phyloP scores from a whole-genome alignment of 53 echinoderm and acorn worm genomes.

The Glandiceps talaboti region DNA sequence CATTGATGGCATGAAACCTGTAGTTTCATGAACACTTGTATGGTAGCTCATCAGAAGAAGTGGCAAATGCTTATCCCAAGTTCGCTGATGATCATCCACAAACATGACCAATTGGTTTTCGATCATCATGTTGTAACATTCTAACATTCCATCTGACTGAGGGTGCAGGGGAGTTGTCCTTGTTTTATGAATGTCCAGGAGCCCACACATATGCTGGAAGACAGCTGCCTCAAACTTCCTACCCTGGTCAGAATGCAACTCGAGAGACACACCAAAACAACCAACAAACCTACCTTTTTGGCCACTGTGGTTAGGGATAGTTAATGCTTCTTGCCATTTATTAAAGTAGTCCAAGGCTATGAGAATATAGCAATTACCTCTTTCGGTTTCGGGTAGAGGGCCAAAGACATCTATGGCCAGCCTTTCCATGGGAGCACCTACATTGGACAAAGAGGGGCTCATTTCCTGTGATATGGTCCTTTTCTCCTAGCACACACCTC shows the following conservation, averaged over 20 bases:
- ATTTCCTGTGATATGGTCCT: slow-evolving; percentile 20
- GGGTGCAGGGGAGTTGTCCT: slow-evolving; percentile 44
- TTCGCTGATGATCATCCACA: slow-evolving; percentile 25
- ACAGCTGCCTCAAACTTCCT: slow-evolving; percentile 40
- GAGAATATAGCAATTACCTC: slow-evolving; percentile 42
- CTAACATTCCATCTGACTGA: slow-evolving; percentile 40
- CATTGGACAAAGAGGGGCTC: slow-evolving; percentile 32
- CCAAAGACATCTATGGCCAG: slow-evolving; percentile 48
- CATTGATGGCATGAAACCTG: neutral
- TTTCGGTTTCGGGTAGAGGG: slow-evolving; percentile 30
- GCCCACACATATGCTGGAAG: slow-evolving; percentile 32
- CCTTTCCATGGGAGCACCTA: slow-evolving; percentile 48
- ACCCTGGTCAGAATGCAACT: slow-evolving; percentile 56
- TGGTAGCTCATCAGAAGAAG: slow-evolving; percentile 5
- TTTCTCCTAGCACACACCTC: slow-evolving; percentile 40
- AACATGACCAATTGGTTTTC: slow-evolving; percentile 31
- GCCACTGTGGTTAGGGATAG: slow-evolving; percentile 48
- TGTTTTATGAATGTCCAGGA: slow-evolving; percentile 42
- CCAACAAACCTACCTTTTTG: slow-evolving; percentile 22
- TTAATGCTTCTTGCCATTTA: slow-evolving; percentile 54
- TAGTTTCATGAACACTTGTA: neutral
- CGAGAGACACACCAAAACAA: slow-evolving; percentile 29
- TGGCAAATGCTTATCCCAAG: slow-evolving; percentile 46
- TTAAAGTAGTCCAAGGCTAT: slow-evolving; percentile 38
- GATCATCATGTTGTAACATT: slow-evolving; percentile 37